phyloP scores from a whole-genome alignment of 2,888 invertebrate genomes.

The Bembecia ichneumoniformis region DNA sequence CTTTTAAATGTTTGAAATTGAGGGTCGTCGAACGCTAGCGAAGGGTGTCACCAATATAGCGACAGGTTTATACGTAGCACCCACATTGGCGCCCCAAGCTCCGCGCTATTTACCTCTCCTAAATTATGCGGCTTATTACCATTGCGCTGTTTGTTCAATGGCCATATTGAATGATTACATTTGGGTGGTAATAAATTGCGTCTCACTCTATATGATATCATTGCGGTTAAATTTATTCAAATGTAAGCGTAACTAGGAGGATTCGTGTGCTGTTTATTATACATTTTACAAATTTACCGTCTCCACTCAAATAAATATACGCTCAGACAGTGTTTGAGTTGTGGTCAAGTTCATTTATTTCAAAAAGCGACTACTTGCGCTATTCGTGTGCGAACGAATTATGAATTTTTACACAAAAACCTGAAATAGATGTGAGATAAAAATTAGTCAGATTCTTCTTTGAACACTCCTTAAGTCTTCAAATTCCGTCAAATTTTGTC shows the following conservation, averaged over 20 bases:
- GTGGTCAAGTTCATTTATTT: too few relatives aligned
- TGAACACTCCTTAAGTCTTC: too few relatives aligned
- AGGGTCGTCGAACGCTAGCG: background rate
- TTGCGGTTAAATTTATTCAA: constrained; percentile 30
- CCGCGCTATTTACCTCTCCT: background rate
- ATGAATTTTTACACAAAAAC: too few relatives aligned
- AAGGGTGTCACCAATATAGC: constrained; percentile 5
- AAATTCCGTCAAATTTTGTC: too few relatives aligned
- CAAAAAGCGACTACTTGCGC: too few relatives aligned
- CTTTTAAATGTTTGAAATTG: background rate
- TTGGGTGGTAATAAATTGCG: constrained; percentile 31
- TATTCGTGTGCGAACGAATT: too few relatives aligned
- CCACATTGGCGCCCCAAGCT: background rate
- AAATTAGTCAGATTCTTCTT: too few relatives aligned
- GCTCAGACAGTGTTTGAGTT: too few relatives aligned
- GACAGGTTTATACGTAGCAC: constrained; percentile 29
- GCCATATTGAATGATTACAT: constrained; percentile 27
- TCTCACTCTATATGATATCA: constrained; percentile 25
- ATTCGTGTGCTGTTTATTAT: too few relatives aligned
- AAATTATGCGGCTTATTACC: background rate
- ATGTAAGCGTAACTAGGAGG: constrained; percentile 15
- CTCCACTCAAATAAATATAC: too few relatives aligned
- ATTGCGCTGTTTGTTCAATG: constrained; percentile 34
- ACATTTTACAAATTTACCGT: too few relatives aligned
- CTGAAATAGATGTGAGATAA: too few relatives aligned